Base-by-base conservation (phyloP, 2,888 invertebrate species). In the Maniola hyperantus region DNA sequence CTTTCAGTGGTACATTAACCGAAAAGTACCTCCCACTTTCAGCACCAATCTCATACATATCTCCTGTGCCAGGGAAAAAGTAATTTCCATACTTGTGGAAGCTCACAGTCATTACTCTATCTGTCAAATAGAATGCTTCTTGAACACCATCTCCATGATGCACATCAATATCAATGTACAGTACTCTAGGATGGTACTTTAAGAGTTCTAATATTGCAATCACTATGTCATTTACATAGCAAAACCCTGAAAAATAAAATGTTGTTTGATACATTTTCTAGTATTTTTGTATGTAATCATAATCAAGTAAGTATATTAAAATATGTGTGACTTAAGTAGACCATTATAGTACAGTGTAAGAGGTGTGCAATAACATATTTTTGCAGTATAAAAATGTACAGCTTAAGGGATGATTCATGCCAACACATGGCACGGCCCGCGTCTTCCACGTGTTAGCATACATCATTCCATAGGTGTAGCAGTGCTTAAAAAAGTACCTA, bases 141-240 rank as follows among this genome's bases (percentile, higher is more conserved):
- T 99, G 99, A 0, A 99, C 99, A 0, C 98, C 98, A 80, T 98
- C 98, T 0, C 97, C 97, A 76, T 99, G 99, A 85, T 99, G 99
- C 0, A 99, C 99, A 80, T 99, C 99, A 68, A 99, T 99, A 82
- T 99, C 99, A 71, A 99, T 98, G 83, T 99, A 99, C 2, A 99
- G 91, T 0, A 99, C 99, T 67, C 99, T 92, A 0, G 97, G 96
- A 82, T 99, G 97, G 82, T 98, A 97, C 81, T 98, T 98, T 0
- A 99, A 88, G 6, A 99, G 92, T 85, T 99, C 99, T 61, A 99
- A 87, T 77, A 99, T 99, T 1, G 97, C 98, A 77, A 99, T 97
- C 0, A 99, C 99, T 75, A 99, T 99, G 83, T 99, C 99, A 82
- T 99, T 99, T 0, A 99, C 99, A 78, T 99, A 99, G 85, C 99